Evolutionary conservation across 1,140 invertebrate species (phyloP).

Genomic region (Popillia japonica): DNA sequence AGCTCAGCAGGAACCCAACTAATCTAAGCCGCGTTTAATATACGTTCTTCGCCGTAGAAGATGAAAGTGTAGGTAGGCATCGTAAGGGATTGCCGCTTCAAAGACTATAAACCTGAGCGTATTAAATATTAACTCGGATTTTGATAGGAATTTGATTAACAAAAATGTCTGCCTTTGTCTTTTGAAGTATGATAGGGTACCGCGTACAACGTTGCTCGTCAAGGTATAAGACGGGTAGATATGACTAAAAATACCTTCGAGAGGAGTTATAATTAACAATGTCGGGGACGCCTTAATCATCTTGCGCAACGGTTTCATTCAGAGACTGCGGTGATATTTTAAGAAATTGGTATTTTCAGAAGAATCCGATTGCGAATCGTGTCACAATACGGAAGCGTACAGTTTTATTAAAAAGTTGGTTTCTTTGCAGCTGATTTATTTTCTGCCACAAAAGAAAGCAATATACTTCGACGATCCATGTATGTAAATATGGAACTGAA

Average conservation of each 20-base stretch:
- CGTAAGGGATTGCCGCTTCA: neutral
- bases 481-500: too few species aligned
- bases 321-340: neutral
- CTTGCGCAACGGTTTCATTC: neutral
- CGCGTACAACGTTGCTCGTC: neutral
- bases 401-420: too few species aligned
- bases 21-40: neutral
- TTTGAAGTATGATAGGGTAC: neutral
- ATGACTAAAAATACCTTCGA: neutral
- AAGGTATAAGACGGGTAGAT: neutral
- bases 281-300: neutral
- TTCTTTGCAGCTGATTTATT: too few species aligned
- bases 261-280: neutral
- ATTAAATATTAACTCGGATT: conserved; percentile 16
- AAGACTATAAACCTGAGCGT: neutral
- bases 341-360: neutral
- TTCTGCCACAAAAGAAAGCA: too few species aligned
- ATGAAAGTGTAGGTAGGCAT: neutral
- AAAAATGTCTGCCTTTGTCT: neutral
- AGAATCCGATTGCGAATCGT: too few species aligned
- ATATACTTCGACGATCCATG: too few species aligned
- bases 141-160: conserved; percentile 15
- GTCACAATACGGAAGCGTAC: too few species aligned
- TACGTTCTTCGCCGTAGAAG: neutral
- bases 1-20: conserved; percentile 4